Percentiles rank a stretch among this genome's conserved stretches.
phyloP scores from a whole-genome alignment of 1,140 invertebrate genomes.

The Euglossa dilemma region DNA sequence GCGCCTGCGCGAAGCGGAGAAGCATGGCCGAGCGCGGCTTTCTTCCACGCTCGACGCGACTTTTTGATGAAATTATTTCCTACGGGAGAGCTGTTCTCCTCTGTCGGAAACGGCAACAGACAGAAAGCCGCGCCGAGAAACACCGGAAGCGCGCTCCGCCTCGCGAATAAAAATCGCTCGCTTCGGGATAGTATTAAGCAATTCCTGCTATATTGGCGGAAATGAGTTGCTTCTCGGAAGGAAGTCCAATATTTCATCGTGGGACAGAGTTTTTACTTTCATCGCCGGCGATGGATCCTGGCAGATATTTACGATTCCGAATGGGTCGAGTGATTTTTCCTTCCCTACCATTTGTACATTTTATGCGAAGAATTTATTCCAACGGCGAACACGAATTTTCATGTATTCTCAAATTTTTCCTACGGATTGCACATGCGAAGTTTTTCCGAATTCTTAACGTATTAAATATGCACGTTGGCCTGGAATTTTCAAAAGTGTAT shows the following conservation, averaged over 20 bases:
- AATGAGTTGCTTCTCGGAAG: background rate
- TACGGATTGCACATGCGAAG: background rate
- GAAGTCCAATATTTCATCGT: background rate
- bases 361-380: no score
- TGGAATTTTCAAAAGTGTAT: no score
- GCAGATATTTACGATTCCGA: background rate
- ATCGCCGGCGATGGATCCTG: no score
- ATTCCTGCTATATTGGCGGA: background rate
- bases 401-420: no score
- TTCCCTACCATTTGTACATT: no score
- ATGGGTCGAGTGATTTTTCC: background rate
- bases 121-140: background rate
- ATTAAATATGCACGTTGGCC: no score
- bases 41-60: constrained; percentile 50
- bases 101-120: constrained; percentile 3
- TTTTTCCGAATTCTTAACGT: no score
- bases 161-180: constrained; percentile 3
- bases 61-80: constrained; percentile 73
- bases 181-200: constrained; percentile 9
- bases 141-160: constrained; percentile 27
- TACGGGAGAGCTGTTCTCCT: constrained; percentile 32
- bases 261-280: background rate
- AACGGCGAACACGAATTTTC: no score
- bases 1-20: constrained; percentile 43
- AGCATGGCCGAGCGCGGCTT: constrained; percentile 58